phyloP scores from a whole-genome alignment of 2,888 invertebrate species.

The Gibbula magus region DNA sequence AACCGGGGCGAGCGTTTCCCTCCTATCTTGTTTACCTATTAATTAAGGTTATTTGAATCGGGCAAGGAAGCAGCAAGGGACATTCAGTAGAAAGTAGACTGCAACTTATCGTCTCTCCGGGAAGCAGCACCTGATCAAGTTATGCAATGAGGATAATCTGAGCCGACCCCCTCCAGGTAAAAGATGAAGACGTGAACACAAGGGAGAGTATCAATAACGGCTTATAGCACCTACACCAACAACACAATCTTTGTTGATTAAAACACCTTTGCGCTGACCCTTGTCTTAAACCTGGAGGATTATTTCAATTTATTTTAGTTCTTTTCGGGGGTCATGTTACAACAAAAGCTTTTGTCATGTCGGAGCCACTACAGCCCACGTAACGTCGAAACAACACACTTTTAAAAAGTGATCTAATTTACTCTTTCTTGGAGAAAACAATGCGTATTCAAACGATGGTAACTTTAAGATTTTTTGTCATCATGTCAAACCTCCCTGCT shows the following conservation, averaged over 20 bases:
- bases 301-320: slow-evolving; percentile 11
- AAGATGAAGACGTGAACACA: not conserved
- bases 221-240: not conserved
- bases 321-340: not conserved
- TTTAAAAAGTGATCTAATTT: not conserved
- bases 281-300: not conserved
- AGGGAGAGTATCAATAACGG: not conserved
- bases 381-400: too few species aligned
- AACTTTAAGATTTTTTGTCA: not conserved
- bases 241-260: slow-evolving; percentile 10
- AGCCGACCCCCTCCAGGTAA: not conserved
- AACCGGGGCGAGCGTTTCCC: slow-evolving; percentile 5
- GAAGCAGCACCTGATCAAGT: slow-evolving; percentile 16
- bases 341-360: not conserved
- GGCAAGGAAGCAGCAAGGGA: not conserved
- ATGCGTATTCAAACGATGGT: not conserved
- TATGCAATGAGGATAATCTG: not conserved
- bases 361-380: not conserved
- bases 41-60: slow-evolving; percentile 16
- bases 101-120: slow-evolving; percentile 16
- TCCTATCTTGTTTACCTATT: slow-evolving; percentile 18
- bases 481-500: not conserved
- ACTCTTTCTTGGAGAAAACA: not conserved
- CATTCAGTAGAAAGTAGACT: not conserved
- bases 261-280: not conserved